Conservation (phyloP, 2,888 invertebrate species). For the Macrophya annulata region DNA sequence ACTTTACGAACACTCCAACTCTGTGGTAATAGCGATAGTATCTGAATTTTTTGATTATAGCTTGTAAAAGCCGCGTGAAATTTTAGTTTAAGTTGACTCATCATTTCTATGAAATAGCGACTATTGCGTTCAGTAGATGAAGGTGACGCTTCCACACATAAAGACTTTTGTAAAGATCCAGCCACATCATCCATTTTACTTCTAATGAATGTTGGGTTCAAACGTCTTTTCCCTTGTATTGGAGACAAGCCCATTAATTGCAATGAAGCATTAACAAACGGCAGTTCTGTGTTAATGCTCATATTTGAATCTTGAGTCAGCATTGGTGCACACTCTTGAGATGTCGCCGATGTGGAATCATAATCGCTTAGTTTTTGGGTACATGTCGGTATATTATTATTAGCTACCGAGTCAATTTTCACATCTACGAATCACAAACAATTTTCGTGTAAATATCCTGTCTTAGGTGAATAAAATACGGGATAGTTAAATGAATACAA, state of each 20-base stretch:
- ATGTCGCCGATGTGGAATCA: background rate
- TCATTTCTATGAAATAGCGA: no score
- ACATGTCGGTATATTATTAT: background rate
- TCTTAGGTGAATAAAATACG: no score
- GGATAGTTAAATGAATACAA: background rate
- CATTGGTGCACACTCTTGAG: background rate
- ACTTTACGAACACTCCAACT: constrained; percentile 60
- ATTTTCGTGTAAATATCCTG: no score
- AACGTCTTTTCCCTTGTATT: no score
- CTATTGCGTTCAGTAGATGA: no score
- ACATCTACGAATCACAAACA: no score
- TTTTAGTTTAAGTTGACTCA: constrained; percentile 55
- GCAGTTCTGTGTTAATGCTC: background rate
- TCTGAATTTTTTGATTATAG: constrained; percentile 58
- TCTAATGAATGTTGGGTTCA: no score
- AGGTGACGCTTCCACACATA: no score
- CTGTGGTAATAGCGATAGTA: constrained; percentile 59
- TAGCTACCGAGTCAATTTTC: no score
- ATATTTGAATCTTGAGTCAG: background rate
- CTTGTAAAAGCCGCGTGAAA: constrained; percentile 55
- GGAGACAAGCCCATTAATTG: no score
- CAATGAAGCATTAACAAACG: background rate
- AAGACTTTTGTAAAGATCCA: no score
- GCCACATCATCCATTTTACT: no score
- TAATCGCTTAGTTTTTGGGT: background rate